Conservation (phyloP, 2,113 vertebrate species). For the Parus major region DNA sequence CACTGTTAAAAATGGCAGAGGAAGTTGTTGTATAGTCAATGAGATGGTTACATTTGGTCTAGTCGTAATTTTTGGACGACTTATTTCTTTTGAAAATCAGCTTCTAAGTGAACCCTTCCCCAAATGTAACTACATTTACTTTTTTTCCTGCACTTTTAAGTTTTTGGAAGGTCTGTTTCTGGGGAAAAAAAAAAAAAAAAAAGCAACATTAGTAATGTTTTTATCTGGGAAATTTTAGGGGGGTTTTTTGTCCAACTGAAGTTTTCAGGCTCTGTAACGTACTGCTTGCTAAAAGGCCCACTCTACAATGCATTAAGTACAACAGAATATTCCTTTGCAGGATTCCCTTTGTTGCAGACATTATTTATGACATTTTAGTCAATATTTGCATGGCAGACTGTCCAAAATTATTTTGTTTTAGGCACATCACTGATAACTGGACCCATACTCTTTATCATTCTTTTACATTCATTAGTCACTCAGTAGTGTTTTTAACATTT, state of each 20-base stretch:
- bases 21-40: background rate
- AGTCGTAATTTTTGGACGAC: background rate
- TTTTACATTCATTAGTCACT: conserved; percentile 64
- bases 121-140: background rate
- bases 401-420: conserved; percentile 61
- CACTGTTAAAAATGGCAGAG: background rate
- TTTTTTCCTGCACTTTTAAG: background rate
- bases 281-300: conserved; percentile 25
- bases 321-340: conserved; percentile 56
- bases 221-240: background rate
- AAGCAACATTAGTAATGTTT: background rate
- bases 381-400: conserved; percentile 59
- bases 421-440: conserved; percentile 53
- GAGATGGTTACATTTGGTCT: background rate
- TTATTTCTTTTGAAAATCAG: background rate
- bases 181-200: background rate
- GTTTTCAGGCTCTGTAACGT: background rate
- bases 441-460: conserved; percentile 62
- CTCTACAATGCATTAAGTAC: conserved; percentile 39
- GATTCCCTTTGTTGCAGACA: conserved; percentile 63
- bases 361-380: conserved; percentile 64
- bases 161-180: background rate
- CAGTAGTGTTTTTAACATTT: conserved; percentile 71
- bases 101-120: background rate
- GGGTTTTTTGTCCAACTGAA: background rate